A percentile compares a stretch with the other conserved stretches of the same genome.
Evolutionary conservation across 2,113 vertebrate species (phyloP).

Genomic region (Gallinago jamesoni): DNA sequence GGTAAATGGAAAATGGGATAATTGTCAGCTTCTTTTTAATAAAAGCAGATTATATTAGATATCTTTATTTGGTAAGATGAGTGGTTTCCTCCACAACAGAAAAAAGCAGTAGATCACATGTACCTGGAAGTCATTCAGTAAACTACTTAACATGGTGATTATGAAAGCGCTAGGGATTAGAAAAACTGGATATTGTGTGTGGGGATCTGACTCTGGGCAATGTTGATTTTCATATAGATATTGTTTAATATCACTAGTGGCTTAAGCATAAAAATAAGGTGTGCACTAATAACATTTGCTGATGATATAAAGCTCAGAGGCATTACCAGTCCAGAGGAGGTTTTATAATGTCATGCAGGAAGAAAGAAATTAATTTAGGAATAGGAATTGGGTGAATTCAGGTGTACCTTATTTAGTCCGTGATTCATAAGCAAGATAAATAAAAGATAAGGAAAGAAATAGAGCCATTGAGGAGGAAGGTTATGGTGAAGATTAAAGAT

Average conservation of each 20-base stretch:
- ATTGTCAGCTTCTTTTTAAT: constrained; percentile 2
- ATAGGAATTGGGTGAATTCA: not conserved
- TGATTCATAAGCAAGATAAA: not conserved
- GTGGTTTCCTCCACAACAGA: not conserved
- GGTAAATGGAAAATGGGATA: not conserved
- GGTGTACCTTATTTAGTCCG: not conserved
- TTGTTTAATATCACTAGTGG: not conserved
- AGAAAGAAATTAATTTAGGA: not conserved
- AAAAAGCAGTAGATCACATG: not conserved
- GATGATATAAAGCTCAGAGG: not conserved
- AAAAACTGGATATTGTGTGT: not conserved
- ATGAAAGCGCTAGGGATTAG: not conserved
- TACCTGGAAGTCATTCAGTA: constrained; percentile 2
- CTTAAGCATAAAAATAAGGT: not conserved
- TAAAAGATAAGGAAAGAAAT: not conserved
- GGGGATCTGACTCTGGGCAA: not conserved
- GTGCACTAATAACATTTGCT: not conserved
- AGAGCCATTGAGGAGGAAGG: not conserved
- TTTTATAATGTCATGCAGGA: not conserved
- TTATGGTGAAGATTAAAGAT: not conserved
- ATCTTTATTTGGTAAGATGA: not conserved
- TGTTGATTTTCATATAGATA: not conserved
- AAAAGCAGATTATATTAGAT: not conserved
- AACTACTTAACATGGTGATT: not conserved
- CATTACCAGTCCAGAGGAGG: not conserved